Evolutionary conservation across 1,140 invertebrate species (phyloP).

Genomic region (Oscheius sp.): DNA sequence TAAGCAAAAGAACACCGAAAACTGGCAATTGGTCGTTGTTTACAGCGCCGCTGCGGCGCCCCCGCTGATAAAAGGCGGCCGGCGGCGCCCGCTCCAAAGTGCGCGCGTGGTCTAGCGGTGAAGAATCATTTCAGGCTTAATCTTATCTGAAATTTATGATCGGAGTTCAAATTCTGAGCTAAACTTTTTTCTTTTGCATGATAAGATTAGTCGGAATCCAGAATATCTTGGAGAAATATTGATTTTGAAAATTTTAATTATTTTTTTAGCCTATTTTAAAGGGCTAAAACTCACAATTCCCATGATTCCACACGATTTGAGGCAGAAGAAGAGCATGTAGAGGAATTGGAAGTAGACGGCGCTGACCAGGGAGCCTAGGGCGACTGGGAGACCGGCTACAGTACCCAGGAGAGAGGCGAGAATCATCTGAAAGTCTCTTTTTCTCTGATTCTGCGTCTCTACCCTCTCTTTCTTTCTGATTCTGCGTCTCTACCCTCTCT

Average conservation of each 20-base stretch:
- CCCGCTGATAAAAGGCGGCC: too few relatives aligned
- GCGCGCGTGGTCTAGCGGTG: constrained; percentile 7
- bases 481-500: neutral
- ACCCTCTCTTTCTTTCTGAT: neutral
- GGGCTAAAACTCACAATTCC: neutral
- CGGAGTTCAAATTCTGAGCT: neutral
- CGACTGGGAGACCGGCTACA: neutral
- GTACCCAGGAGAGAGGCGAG: neutral
- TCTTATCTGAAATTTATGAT: neutral
- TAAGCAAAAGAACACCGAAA: neutral
- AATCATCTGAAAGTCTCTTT: neutral
- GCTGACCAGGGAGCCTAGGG: neutral
- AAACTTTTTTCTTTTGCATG: neutral
- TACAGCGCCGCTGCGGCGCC: too few relatives aligned
- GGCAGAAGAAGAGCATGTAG: neutral
- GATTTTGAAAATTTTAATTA: too few relatives aligned
- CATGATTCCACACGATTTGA: neutral
- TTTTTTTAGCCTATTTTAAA: neutral
- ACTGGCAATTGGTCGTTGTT: neutral
- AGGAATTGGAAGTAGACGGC: neutral
- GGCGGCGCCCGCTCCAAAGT: neutral
- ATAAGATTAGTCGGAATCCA: neutral
- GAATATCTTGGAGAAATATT: neutral
- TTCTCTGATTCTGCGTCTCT: neutral
- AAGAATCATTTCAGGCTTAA: neutral